Percentiles rank a stretch among this genome's conserved stretches.
Conservation (phyloP, 2,888 invertebrate species). For the Drosophila conformis region DNA sequence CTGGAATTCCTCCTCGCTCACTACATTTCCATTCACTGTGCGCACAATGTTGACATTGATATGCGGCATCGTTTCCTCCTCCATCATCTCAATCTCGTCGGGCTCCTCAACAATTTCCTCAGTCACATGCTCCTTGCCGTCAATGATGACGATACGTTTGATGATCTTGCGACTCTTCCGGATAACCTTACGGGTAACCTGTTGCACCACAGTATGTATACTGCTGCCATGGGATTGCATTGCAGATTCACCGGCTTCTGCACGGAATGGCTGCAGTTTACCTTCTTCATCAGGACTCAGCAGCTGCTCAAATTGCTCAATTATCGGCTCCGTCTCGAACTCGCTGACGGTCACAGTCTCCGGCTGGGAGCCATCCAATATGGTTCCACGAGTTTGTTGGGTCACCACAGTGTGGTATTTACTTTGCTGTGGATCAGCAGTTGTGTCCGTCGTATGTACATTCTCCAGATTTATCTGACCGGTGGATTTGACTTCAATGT, state of each 20-base stretch:
- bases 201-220: slow-evolving; percentile 92
- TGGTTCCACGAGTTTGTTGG: slow-evolving; percentile 72
- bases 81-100: slow-evolving; percentile 86
- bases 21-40: slow-evolving; percentile 86
- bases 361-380: slow-evolving; percentile 77
- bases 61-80: slow-evolving; percentile 81
- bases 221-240: slow-evolving; percentile 79
- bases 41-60: slow-evolving; percentile 86
- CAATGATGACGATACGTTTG: slow-evolving; percentile 90
- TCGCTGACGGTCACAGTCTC: slow-evolving; percentile 74
- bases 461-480: slow-evolving; percentile 88
- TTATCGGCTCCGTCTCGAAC: slow-evolving; percentile 81
- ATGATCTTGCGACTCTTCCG: slow-evolving; percentile 91
- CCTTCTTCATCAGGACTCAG: slow-evolving; percentile 72
- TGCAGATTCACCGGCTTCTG: slow-evolving; percentile 55
- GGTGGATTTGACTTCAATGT: slow-evolving; percentile 87
- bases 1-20: slow-evolving; percentile 84
- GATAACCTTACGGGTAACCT: slow-evolving; percentile 92
- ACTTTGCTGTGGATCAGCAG: slow-evolving; percentile 87
- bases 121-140: slow-evolving; percentile 93
- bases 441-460: slow-evolving; percentile 69
- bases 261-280: slow-evolving; percentile 83
- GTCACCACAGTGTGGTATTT: slow-evolving; percentile 84
- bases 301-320: slow-evolving; percentile 82
- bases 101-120: slow-evolving; percentile 95